Evolutionary conservation across 2,797 vertebrate genomes (phyloP).

Genomic region (Chelmon rostratus): DNA sequence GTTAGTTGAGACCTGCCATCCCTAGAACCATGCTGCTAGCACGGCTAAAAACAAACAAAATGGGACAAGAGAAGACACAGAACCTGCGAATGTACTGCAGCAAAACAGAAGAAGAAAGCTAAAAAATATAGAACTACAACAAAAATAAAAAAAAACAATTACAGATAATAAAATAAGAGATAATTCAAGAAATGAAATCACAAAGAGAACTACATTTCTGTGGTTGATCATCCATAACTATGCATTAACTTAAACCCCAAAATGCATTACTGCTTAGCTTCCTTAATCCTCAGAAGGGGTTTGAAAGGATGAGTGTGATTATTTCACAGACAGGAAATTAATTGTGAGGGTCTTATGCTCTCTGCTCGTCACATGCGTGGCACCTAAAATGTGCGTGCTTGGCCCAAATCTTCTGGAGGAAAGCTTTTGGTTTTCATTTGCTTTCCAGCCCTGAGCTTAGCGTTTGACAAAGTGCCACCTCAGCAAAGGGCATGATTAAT

Average conservation of each 20-base stretch:
- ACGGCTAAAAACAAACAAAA: not conserved
- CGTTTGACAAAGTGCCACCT: constrained; percentile 62
- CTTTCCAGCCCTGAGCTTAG: constrained; percentile 55
- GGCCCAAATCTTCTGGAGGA: constrained; percentile 41
- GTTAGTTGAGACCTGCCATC: no score
- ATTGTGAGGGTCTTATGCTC: constrained; percentile 47
- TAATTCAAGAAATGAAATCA: constrained; percentile 19
- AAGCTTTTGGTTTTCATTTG: constrained; percentile 58
- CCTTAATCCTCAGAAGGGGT: constrained; percentile 51
- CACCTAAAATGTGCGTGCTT: constrained; percentile 42
- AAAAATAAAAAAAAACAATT: not conserved
- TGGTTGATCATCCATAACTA: constrained; percentile 30
- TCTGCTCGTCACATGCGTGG: constrained; percentile 38
- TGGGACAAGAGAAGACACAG: not conserved
- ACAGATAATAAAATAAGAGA: not conserved
- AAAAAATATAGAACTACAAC: no score
- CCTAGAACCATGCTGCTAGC: no score
- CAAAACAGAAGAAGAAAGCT: not conserved
- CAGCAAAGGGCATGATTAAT: constrained; percentile 69
- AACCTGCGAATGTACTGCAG: not conserved
- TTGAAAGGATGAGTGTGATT: constrained; percentile 52
- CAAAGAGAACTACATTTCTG: constrained; percentile 15
- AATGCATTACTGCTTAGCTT: constrained; percentile 47
- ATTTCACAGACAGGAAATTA: constrained; percentile 65
- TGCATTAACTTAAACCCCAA: constrained; percentile 29